Evolutionary conservation across 2,113 vertebrate genomes (phyloP), one percentile per base, ranked within the genome.

Genomic region (Tor tambroides): DNA sequence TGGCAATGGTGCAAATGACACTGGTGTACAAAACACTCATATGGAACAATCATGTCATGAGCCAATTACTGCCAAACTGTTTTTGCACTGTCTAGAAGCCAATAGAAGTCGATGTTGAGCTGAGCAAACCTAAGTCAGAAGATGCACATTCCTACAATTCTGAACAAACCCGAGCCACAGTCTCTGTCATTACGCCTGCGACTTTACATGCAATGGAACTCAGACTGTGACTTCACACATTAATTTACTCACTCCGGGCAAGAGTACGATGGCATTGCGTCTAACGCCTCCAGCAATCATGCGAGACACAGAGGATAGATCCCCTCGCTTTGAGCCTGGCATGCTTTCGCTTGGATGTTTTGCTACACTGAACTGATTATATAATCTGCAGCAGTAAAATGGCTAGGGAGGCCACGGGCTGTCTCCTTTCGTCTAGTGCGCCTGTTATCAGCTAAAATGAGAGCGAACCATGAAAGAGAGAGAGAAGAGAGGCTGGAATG

Each of bases 301-400:
- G 63, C 41, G 85, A 87, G 84, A 84, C 28, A 14, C 28, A 14
- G 83, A 89, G 76, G 84, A 79, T 87, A 72, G 69, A 86, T 77
- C 85, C 74, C 86, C 88, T 92, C 87, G 87, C 89, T 85, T 65
- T 90, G 90, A 91, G 90, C 91, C 85, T 75, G 75, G 87, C 85
- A 87, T 92, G 93, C 93, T 92, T 91, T 83, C 90, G 89, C 83
- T 38, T 88, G 91, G 92, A 93, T 93, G 91, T 93, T 83, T 94
- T 91, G 91, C 91, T 94, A 94, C 92, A 94, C 93, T 93, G 93
- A 93, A 91, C 88, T 88, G 88, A 71, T 96, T 96, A 94, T 87
- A 77, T 93, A 95, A 95, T 91, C 93, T 88, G 63, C 81, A 83
- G 87, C 93, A 94, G 88, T 89, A 86, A 88, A 43, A 35, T 41